These are phyloP conservation scores for Tetragonula carbonaria DNA, from an alignment of 2,888 invertebrate species.

Conservation along the genomic window DNA sequence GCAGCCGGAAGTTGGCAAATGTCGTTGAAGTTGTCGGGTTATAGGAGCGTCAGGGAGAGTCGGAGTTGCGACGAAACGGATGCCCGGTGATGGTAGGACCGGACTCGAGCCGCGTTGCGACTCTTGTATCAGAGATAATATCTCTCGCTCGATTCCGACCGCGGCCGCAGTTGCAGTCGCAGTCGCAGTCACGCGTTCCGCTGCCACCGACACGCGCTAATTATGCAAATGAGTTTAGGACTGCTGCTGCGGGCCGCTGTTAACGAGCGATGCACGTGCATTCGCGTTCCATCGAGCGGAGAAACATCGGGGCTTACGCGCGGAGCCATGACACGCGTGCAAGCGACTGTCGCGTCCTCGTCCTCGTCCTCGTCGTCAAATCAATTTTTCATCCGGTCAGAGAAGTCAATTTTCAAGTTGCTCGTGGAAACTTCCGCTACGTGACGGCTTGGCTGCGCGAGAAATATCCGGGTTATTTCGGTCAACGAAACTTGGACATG, in stretches of 20 bases:
- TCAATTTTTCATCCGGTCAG: constrained; percentile 39
- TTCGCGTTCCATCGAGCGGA: constrained; percentile 64
- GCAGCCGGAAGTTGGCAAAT: constrained; percentile 49
- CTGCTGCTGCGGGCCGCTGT: constrained; percentile 68
- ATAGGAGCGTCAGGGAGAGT: background rate
- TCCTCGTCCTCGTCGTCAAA: background rate
- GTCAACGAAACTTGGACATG: constrained; percentile 8
- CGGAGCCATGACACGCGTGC: constrained; percentile 30
- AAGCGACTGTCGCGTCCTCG: background rate
- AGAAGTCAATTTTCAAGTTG: constrained; percentile 42
- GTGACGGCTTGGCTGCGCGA: background rate
- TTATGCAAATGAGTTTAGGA: constrained; percentile 80
- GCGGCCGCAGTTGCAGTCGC: constrained; percentile 59
- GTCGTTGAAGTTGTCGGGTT: constrained; percentile 32
- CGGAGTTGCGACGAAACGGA: background rate
- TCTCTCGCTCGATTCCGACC: constrained; percentile 59
- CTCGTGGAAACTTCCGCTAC: background rate
- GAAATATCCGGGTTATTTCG: constrained; percentile 14
- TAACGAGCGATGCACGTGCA: constrained; percentile 74
- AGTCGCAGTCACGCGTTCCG: constrained; percentile 66
- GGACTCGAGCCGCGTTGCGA: constrained; percentile 47
- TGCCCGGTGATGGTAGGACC: constrained; percentile 36
- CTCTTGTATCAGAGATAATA: constrained; percentile 64
- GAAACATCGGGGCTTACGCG: constrained; percentile 56
- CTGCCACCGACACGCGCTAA: constrained; percentile 75